These are phyloP conservation scores for Trichechus manatus DNA, from an alignment of 2,113 vertebrate genomes.

Conservation along the genomic window DNA sequence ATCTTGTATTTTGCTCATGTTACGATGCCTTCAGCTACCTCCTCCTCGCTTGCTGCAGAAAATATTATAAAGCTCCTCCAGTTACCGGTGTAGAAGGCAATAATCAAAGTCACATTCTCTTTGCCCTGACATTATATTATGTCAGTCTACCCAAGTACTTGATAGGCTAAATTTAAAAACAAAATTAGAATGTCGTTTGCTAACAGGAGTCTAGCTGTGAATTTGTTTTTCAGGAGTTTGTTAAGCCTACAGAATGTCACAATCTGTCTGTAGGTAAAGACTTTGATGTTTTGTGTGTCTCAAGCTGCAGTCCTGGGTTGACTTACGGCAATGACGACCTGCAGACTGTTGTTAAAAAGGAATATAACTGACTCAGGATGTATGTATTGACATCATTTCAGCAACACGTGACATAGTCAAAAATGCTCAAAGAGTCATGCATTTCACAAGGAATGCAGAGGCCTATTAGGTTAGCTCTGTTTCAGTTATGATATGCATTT, in stretches of 20 bases:
- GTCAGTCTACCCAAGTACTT: background rate
- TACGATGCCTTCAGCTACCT: background rate
- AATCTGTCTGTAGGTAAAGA: background rate
- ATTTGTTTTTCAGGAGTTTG: background rate
- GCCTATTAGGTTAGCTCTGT: background rate
- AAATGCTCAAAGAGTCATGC: background rate
- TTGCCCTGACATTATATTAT: fast-evolving
- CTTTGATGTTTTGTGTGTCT: background rate
- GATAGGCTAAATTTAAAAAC: background rate
- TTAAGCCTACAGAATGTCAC: background rate
- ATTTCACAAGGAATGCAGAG: background rate
- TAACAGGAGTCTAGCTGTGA: background rate
- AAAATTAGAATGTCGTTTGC: background rate
- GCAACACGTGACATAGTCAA: background rate
- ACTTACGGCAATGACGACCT: background rate
- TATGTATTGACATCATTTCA: background rate
- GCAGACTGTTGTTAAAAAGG: background rate
- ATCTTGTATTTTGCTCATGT: background rate
- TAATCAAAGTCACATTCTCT: background rate
- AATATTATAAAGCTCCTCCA: background rate
- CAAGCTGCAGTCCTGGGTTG: background rate
- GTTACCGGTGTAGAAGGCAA: background rate
- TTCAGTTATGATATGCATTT: fast-evolving
- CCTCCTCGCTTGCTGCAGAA: background rate
- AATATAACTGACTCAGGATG: background rate